A percentile compares a stretch with the other conserved stretches of the same genome.
Evolutionary conservation across 2,113 vertebrate species (phyloP).

Genomic region (Pterophyllum scalare): DNA sequence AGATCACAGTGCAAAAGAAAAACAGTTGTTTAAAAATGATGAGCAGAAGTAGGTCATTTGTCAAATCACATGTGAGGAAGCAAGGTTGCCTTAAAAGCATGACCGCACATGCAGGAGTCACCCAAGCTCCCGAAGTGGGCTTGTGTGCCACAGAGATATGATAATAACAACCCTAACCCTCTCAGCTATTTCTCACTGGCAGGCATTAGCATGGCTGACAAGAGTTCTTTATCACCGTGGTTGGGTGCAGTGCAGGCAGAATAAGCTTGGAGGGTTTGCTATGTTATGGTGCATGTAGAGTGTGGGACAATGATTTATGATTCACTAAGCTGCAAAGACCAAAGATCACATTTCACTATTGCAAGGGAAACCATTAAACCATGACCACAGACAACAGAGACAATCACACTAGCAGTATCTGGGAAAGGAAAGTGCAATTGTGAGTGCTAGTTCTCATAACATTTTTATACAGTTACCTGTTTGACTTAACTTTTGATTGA

Average conservation of each 20-base stretch:
- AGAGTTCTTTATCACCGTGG: conserved; percentile 40
- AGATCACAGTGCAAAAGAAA: conserved; percentile 1
- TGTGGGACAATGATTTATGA: conserved; percentile 75
- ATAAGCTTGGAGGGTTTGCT: conserved; percentile 29
- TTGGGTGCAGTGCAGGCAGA: conserved; percentile 21
- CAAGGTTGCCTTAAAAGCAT: conserved; percentile 8
- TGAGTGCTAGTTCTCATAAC: conserved; percentile 50
- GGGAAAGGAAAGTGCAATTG: conserved; percentile 44
- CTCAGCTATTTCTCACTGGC: conserved; percentile 46
- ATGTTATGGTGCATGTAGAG: conserved; percentile 35
- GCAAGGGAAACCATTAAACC: conserved; percentile 75
- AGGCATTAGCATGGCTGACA: conserved; percentile 48
- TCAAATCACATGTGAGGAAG: conserved; percentile 24
- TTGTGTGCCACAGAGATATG: conserved; percentile 49
- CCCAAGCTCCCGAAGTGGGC: conserved; percentile 30
- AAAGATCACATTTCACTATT: conserved; percentile 76
- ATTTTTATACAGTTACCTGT: conserved; percentile 21
- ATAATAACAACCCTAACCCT: conserved; percentile 53
- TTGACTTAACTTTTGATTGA: conserved; percentile 16
- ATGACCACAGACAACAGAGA: conserved; percentile 74
- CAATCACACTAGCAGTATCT: conserved; percentile 62
- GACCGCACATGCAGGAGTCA: conserved; percentile 28
- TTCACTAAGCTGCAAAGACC: conserved; percentile 66
- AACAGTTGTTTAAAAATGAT: background rate
- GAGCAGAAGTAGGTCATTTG: conserved; percentile 4